These are phyloP conservation scores for Poecilia velifera DNA, from an alignment of 2,797 vertebrate genomes.

Conservation along the genomic window DNA sequence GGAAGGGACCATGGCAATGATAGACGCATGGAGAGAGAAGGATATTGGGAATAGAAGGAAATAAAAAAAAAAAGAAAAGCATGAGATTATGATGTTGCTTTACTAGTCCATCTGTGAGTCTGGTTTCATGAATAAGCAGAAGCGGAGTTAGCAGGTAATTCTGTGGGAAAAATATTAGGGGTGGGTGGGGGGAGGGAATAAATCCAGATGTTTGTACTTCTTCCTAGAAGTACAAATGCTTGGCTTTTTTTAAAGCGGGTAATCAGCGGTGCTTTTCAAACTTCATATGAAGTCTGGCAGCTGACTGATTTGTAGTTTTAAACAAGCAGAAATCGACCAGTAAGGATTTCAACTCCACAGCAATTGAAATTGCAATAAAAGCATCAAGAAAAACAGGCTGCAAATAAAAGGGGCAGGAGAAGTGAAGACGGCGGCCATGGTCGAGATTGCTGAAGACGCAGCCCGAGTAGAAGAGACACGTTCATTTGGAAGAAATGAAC, in stretches of 20 bases:
- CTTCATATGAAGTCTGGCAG: slow-evolving; percentile 31
- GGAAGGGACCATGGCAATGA: slow-evolving; percentile 5
- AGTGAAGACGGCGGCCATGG: slow-evolving; percentile 39
- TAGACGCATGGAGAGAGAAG: slow-evolving; percentile 3
- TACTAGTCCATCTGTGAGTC: background rate
- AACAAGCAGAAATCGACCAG: slow-evolving; percentile 2
- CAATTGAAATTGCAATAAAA: slow-evolving; percentile 38
- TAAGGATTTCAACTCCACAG: slow-evolving; percentile 35
- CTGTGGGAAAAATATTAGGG: slow-evolving; percentile 28
- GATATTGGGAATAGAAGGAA: slow-evolving; percentile 22
- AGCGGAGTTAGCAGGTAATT: slow-evolving; percentile 56
- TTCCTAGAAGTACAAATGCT: slow-evolving; percentile 30
- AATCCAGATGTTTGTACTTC: slow-evolving; percentile 20
- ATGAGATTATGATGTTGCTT: slow-evolving; percentile 27
- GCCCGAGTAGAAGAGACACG: slow-evolving; percentile 25
- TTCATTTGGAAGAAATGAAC: slow-evolving; percentile 56
- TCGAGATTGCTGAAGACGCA: slow-evolving; percentile 38
- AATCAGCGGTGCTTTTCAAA: slow-evolving; percentile 37
- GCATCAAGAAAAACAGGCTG: slow-evolving; percentile 42
- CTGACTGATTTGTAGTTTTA: slow-evolving; percentile 15
- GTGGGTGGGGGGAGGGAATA: background rate
- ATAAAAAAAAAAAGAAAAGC: slow-evolving; percentile 14
- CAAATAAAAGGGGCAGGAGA: slow-evolving; percentile 59
- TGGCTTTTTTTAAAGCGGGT: slow-evolving; percentile 32
- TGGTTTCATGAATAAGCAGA: slow-evolving; percentile 58